Percentiles rank a stretch among this genome's conserved stretches.
These are phyloP conservation scores for Lota lota DNA, from an alignment of 2,113 vertebrate genomes.

Conservation along the genomic window DNA sequence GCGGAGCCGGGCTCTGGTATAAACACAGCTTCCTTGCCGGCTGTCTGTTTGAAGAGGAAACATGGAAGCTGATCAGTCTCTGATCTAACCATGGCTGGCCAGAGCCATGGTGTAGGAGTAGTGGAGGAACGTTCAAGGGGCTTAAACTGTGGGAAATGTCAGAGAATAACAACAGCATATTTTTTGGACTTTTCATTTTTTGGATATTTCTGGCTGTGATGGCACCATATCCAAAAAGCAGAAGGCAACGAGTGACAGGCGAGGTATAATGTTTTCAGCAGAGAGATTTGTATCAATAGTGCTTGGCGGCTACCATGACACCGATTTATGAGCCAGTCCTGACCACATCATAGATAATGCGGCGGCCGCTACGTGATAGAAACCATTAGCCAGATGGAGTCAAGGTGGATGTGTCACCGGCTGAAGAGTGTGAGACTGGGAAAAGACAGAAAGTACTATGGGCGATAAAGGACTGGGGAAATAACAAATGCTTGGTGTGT, in stretches of 20 bases:
- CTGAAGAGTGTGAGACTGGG: neutral
- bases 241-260: too few species aligned
- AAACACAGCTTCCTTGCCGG: slow-evolving; percentile 64
- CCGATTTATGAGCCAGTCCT: slow-evolving; percentile 36
- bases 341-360: slow-evolving; percentile 44
- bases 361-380: slow-evolving; percentile 23
- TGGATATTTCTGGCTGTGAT: too few species aligned
- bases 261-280: too few species aligned
- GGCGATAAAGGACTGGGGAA: neutral
- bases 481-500: neutral
- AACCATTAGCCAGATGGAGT: slow-evolving; percentile 33
- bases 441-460: neutral
- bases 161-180: too few species aligned
- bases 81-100: slow-evolving; percentile 35
- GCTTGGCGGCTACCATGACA: neutral
- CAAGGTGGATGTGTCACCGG: slow-evolving; percentile 15
- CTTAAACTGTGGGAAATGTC: too few species aligned
- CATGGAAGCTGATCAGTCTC: slow-evolving; percentile 64
- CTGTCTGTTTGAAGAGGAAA: slow-evolving; percentile 66
- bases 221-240: too few species aligned
- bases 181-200: too few species aligned
- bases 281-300: neutral
- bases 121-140: neutral
- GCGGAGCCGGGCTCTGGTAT: slow-evolving; percentile 42
- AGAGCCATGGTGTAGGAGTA: slow-evolving; percentile 18